phyloP scores from a whole-genome alignment of 1,140 invertebrate genomes.

The Metopolophium dirhodum region DNA sequence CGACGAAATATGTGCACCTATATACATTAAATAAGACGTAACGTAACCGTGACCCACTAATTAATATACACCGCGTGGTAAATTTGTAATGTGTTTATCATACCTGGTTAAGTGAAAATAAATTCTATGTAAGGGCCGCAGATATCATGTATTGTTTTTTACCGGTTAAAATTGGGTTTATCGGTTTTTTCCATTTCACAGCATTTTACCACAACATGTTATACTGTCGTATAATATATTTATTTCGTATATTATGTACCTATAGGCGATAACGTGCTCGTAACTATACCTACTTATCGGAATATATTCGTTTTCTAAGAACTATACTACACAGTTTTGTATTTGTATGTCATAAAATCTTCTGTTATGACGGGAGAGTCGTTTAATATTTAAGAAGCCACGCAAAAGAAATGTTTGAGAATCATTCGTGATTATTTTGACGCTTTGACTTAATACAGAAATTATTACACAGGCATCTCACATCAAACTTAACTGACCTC shows the following conservation, averaged over 20 bases:
- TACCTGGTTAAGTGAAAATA: neutral
- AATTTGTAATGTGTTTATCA: neutral
- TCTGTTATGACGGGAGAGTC: neutral
- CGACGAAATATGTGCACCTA: neutral
- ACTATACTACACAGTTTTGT: neutral
- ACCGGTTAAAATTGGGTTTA: neutral
- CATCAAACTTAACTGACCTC: neutral
- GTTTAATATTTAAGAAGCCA: neutral
- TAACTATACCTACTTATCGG: no score
- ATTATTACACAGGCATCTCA: neutral
- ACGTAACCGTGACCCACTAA: neutral
- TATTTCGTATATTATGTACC: neutral
- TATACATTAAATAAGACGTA: neutral
- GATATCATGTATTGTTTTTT: neutral
- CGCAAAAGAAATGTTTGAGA: neutral
- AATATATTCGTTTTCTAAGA: no score
- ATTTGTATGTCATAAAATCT: neutral
- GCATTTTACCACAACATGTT: neutral
- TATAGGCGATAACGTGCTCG: neutral
- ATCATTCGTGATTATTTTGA: neutral
- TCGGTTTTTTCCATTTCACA: neutral
- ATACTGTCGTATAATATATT: neutral
- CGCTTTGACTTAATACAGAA: neutral
- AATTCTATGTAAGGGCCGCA: neutral
- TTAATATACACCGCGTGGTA: neutral